Percentiles rank a stretch among this genome's conserved stretches.
Evolutionary conservation across 2,888 invertebrate species (phyloP).

Genomic region (Epirrhoe tristata): DNA sequence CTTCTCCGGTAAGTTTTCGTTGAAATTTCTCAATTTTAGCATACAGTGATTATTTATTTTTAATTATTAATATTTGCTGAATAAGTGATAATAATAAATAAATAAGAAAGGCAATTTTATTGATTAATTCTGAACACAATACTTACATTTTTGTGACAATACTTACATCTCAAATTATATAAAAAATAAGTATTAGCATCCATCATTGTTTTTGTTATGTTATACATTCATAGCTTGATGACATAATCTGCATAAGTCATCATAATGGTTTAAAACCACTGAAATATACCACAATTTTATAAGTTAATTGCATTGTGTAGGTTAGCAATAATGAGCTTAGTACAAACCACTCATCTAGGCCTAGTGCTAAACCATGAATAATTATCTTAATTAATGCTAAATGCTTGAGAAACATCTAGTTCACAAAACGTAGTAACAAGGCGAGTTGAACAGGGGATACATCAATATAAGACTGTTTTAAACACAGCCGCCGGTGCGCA

Average conservation of each 20-base stretch:
- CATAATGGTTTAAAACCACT: background rate
- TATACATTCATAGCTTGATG: background rate
- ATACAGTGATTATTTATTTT: background rate
- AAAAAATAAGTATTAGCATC: background rate
- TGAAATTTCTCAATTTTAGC: background rate
- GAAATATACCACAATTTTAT: slow-evolving; percentile 7
- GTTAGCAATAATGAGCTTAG: slow-evolving; percentile 20
- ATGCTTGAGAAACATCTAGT: slow-evolving; percentile 44
- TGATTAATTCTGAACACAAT: background rate
- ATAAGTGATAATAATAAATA: background rate
- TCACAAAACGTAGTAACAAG: slow-evolving; percentile 27
- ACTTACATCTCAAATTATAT: background rate
- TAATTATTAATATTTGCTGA: background rate
- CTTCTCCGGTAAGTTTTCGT: slow-evolving; percentile 77
- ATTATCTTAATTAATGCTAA: slow-evolving; percentile 53
- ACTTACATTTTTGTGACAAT: too few relatives aligned
- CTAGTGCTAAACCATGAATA: slow-evolving; percentile 39
- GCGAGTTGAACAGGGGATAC: slow-evolving; percentile 10
- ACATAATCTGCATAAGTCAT: slow-evolving; percentile 3
- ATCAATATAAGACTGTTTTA: slow-evolving; percentile 18
- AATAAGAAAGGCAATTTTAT: slow-evolving; percentile 3
- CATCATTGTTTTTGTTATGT: background rate
- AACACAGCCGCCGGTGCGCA: slow-evolving; percentile 21
- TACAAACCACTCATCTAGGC: slow-evolving; percentile 34
- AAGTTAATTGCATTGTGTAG: slow-evolving; percentile 10